Conservation (phyloP, 2,113 vertebrate genomes). For the Mormyrus iriodes region DNA sequence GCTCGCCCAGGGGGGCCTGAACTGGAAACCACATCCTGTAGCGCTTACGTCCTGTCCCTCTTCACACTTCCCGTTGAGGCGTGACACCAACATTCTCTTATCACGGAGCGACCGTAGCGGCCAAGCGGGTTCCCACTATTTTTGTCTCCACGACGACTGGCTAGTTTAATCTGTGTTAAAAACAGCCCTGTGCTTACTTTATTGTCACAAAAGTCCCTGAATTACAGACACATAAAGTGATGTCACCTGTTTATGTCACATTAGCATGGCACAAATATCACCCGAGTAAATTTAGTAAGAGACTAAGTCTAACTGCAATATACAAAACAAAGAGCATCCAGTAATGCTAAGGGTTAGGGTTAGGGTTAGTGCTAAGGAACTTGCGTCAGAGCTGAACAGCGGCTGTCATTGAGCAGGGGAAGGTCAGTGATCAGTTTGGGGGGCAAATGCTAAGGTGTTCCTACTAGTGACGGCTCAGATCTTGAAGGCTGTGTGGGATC, state of each 20-base stretch:
- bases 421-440: not conserved
- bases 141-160: not conserved
- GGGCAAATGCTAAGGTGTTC: not conserved
- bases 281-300: not conserved
- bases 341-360: not conserved
- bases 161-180: not conserved
- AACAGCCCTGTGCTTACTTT: not conserved
- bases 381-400: not conserved
- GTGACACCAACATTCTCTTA: not conserved
- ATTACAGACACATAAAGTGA: not conserved
- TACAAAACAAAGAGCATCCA: not conserved
- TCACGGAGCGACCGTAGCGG: not conserved
- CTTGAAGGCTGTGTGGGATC: not conserved
- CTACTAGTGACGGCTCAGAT: not conserved
- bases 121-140: not conserved
- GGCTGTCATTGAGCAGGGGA: not conserved
- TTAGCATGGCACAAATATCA: not conserved
- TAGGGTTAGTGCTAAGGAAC: not conserved
- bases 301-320: not conserved
- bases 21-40: slow-evolving; percentile 16
- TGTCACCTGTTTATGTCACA: not conserved
- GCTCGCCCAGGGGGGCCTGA: not conserved
- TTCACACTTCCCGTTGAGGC: not conserved
- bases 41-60: slow-evolving; percentile 17
- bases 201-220: not conserved